Conservation (phyloP, 2,888 invertebrate genomes). For the Orthosia gracilis region DNA sequence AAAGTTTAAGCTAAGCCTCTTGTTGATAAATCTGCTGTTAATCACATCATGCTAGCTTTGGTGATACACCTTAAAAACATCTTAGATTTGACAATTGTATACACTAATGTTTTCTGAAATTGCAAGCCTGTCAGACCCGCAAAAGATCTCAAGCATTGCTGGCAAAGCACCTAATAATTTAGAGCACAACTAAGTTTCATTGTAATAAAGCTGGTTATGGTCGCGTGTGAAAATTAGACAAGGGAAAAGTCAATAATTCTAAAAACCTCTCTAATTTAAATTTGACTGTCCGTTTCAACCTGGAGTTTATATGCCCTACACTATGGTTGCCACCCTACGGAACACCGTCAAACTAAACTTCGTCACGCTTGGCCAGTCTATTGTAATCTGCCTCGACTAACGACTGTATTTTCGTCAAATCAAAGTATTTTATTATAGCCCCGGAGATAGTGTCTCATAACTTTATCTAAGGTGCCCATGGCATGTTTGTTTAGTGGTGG, state of each 20-base stretch:
- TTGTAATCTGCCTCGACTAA: conserved; percentile 48
- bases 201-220: no score
- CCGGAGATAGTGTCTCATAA: conserved; percentile 22
- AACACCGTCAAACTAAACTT: conserved; percentile 4
- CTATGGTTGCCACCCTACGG: conserved; percentile 19
- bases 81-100: neutral
- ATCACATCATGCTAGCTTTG: neutral
- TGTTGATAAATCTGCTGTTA: neutral
- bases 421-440: conserved; percentile 55
- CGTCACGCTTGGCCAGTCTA: conserved; percentile 32
- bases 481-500: conserved; percentile 27
- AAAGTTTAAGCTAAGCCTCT: conserved; percentile 8
- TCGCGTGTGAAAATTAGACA: neutral
- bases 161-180: no score
- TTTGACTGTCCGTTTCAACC: no score
- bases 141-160: no score
- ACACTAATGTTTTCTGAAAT: no score
- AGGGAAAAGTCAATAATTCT: neutral
- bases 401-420: conserved; percentile 54
- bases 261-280: neutral
- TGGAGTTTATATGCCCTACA: no score
- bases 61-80: neutral
- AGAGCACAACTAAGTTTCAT: no score
- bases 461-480: conserved; percentile 36
- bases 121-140: no score